Evolutionary conservation across 2,113 vertebrate species (phyloP), one percentile per base, ranked within the genome.

Genomic region (Nanorana parkeri): DNA sequence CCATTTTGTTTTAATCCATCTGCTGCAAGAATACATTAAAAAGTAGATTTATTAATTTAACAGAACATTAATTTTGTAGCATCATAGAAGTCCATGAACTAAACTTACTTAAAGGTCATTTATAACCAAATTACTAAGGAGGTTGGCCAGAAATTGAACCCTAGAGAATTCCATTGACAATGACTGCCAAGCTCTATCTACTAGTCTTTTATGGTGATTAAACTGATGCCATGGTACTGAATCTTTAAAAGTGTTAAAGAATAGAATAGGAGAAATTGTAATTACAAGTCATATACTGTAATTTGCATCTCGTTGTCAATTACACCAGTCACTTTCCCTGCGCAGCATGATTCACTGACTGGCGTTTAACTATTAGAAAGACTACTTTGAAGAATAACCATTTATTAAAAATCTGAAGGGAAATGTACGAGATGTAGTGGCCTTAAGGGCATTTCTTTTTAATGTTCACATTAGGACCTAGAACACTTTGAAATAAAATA

Each of bases 281-380:
- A 75, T 75, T 75, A 75, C 72, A 75, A 75, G 72, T 75, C 56
- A 75, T 75, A 75, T 60, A 75, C 72, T 75, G 72, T 75, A 75
- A 75, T 75, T 75, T 75, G 72, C 72, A 75, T 75, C 56, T 75
- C 72, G 55, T 74, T 74, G 71, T 75, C 72, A 75, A 75, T 61
- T 75, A 75, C 72, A 24, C 28, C 72, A 75, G 72, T 75, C 72
- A 75, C 72, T 75, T 75, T 75, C 60, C n/a, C 72, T 23, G 29
- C 72, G 23, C 72, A 75, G 72, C 55, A 23, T 26, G 26, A 36
- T 32, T 75, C 72, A n/a, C 72, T 60, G 56, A 75, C 60, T 24
- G 60, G 21, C 60, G 24, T 63, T 24, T 63, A 63, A 56, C 58
- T 17, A 61, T 75, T 41, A 60, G 55, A 75, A 60, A 75, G 71